Percentiles rank a stretch among this genome's conserved stretches.
Conservation (phyloP, 2,113 vertebrate species). For the Neolamprologus fasciatus region DNA sequence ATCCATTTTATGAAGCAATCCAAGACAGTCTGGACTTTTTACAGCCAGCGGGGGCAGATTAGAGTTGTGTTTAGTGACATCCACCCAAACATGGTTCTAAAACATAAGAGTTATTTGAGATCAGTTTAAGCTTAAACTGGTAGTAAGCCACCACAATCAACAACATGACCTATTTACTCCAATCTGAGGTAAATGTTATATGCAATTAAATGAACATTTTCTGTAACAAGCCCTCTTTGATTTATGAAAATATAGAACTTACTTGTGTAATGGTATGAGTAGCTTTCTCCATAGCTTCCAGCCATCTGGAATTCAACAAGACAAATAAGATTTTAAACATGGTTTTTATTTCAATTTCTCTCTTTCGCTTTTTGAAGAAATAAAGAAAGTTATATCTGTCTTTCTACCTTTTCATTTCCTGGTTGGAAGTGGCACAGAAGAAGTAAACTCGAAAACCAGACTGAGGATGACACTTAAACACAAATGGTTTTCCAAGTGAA, state of each 20-base stretch:
- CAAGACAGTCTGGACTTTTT: constrained; percentile 84
- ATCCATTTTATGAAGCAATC: constrained; percentile 82
- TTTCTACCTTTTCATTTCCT: constrained; percentile 86
- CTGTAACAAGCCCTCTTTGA: not conserved
- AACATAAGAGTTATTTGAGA: not conserved
- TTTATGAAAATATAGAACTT: not conserved
- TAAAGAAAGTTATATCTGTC: not conserved
- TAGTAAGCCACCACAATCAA: not conserved
- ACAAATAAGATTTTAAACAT: not conserved
- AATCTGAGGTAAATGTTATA: not conserved
- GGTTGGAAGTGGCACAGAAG: constrained; percentile 83
- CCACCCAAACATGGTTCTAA: constrained; percentile 88
- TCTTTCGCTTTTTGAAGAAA: not conserved
- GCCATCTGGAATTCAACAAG: constrained; percentile 71
- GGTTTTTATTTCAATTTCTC: not conserved
- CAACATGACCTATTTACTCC: not conserved
- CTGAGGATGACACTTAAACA: constrained; percentile 81
- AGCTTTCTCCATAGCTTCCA: constrained; percentile 83
- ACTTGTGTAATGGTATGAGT: constrained; percentile 82
- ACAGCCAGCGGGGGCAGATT: constrained; percentile 85
- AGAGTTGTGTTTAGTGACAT: constrained; percentile 84
- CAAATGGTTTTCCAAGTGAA: constrained; percentile 85
- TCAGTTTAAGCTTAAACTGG: not conserved
- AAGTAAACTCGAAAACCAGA: constrained; percentile 73
- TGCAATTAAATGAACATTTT: not conserved